phyloP scores from a whole-genome alignment of 2,113 vertebrate species.

The Micromys minutus region DNA sequence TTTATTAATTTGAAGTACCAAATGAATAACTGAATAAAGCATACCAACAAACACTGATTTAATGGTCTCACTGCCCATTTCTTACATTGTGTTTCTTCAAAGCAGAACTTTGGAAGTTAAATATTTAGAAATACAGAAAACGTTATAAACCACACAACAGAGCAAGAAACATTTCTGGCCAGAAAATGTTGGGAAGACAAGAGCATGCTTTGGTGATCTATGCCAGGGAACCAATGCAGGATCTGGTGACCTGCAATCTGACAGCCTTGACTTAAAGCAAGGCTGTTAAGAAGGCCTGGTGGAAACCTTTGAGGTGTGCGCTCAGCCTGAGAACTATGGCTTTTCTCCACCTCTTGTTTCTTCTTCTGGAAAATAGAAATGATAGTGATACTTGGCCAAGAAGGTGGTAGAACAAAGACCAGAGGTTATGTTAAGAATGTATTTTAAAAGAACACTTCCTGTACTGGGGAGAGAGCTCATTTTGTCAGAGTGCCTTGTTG shows the following conservation, averaged over 20 bases:
- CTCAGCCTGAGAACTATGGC: background rate
- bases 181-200: background rate
- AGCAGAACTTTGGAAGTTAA: background rate
- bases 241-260: background rate
- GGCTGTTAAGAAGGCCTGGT: background rate
- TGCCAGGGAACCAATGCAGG: background rate
- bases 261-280: background rate
- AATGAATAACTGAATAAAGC: background rate
- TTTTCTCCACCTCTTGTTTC: background rate
- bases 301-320: background rate
- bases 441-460: background rate
- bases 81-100: background rate
- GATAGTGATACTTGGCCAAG: background rate
- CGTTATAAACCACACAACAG: constrained; percentile 2
- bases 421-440: background rate
- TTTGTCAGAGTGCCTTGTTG: background rate
- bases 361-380: background rate
- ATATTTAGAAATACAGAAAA: background rate
- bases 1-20: background rate
- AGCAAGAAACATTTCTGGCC: background rate
- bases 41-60: background rate
- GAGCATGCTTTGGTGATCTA: background rate
- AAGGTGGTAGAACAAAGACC: background rate
- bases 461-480: background rate
- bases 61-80: background rate